Conservation (phyloP, 23 tunicate genomes). For the Clavelina lepadiformis region DNA sequence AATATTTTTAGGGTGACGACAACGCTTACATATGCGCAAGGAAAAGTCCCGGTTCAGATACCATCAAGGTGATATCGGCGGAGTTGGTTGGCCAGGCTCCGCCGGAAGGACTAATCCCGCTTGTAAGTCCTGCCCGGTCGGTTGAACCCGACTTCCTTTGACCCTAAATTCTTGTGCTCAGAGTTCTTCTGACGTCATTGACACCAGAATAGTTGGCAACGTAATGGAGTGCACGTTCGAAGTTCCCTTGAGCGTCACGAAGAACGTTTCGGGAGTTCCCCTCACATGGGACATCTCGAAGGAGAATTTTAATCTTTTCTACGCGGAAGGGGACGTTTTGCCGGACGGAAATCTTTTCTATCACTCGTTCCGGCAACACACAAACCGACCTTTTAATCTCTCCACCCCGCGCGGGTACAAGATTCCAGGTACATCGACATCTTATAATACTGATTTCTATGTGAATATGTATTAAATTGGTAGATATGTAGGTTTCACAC, state of each 20-base stretch:
- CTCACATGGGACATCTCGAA: slow-evolving; percentile 5
- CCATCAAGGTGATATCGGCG: neutral
- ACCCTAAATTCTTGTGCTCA: too few species aligned
- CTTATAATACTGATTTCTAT: too few species aligned
- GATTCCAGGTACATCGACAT: too few species aligned
- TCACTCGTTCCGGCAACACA: neutral
- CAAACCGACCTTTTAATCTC: neutral
- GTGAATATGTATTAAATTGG: too few species aligned
- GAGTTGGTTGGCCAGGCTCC: neutral
- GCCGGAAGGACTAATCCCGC: neutral
- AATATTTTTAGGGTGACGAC: slow-evolving; percentile 21
- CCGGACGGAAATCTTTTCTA: neutral
- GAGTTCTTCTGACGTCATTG: neutral
- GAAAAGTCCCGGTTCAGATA: neutral
- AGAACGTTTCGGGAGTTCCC: neutral
- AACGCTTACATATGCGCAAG: slow-evolving; percentile 14
- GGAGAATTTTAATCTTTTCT: slow-evolving; percentile 10
- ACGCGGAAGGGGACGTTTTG: slow-evolving; percentile 13
- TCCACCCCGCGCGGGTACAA: neutral
- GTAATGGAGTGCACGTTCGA: slow-evolving; percentile 3
- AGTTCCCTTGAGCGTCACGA: slow-evolving; percentile 3
- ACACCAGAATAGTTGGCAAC: neutral
- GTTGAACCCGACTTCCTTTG: too few species aligned
- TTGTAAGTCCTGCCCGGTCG: neutral
- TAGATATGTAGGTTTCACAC: too few species aligned